Base-by-base conservation (phyloP, 2,888 invertebrate species). In the Ecdyonurus torrentis region DNA sequence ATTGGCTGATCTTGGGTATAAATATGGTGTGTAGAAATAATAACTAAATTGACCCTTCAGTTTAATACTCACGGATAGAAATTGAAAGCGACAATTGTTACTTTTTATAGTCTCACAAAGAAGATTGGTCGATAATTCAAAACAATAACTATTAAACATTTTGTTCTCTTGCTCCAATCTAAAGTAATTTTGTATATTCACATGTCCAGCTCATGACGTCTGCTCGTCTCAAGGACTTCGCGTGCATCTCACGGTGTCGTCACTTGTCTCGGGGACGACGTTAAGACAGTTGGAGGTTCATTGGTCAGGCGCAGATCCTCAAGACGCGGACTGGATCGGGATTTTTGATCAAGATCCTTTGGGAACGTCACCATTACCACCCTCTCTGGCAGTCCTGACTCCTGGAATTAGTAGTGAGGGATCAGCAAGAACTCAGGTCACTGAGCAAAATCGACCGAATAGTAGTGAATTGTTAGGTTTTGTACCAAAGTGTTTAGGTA, bases 301-400 rank as follows among this genome's bases (percentile, higher is more conserved):
- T 24, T 68, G 68, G 68, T 25, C 55, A 23, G 60, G 55, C 24
- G 53, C 66, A 2, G 63, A 63, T 2, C 37, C 65, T 20, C 52
- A 67, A 59, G 58, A 63, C 59, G 68, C 70, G 50, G 69, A 71
- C 67, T 72, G 71, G 70, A 69, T 73, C 23, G 72, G 71, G 1
- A 67, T 73, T 2, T 73, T 69, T 66, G 69, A 70, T 59, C 69
- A 69, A 59, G 71, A 70, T 50, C 72, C 73, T 1, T 65, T 66
- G 10, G 67, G 67, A 58, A 65, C 66, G 22, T 23, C 65, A 1
- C 2, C 23, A 2, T 15, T 1, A 15, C 55, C 23, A 2, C 52
- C 59, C 1, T 53, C 52, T n/a, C 23, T 37, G 15, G 15, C 37
- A 15, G 15, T 5, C 7, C 7, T 18, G 18, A 5, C n/a, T 23